Evolutionary conservation across 37 sponge, comb jelly and placozoan genomes (phyloP), one percentile per base, ranked within the genome.

Genomic region (Crambe crambe): DNA sequence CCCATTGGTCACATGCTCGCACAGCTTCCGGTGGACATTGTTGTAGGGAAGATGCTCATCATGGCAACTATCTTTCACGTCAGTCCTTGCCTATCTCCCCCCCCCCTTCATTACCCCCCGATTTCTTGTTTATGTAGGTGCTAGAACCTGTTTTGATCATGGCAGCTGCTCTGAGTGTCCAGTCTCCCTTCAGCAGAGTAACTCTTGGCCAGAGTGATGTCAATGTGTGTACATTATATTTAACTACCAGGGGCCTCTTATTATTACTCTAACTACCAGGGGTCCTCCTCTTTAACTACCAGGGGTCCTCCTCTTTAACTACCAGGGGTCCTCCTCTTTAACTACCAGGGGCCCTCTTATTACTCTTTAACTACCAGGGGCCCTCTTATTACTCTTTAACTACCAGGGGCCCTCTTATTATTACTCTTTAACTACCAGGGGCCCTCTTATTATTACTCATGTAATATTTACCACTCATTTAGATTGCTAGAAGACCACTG

Each of bases 81-180:
- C 36, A 73, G 74, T 54, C 23, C 15, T 17, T 65, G 17, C 66
- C 15, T 17, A 30, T 65, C 3, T 34, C 35, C 31, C 3, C 35
- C 3, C 66, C 17, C 35, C 10, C 66, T 32, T 65, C 35, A 31
- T 4, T 4, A 58, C 3, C 25, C 21, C 59, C 20, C 66, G 2
- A 2, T 30, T 34, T 31, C 31, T 31, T 2, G 4, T 69, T 60
- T 75, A 26, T 56, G 34, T 74, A 94, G 89, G 91, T 97, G 58
- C 75, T 91, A 42, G 92, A 91, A 61, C 92, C 94, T 30, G 86
- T 91, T 22, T 72, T 97, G 56, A 86, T 83, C 1, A 77, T 97
- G 26, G 94, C 94, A 39, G 97, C 97, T 84, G 92, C 85, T 23
- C 83, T 97, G 31, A 91, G 90, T 73, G 92, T 97, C 27, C 97